These are phyloP conservation scores for Eupithecia vulgata DNA, from an alignment of 2,888 invertebrate species.

Conservation along the genomic window DNA sequence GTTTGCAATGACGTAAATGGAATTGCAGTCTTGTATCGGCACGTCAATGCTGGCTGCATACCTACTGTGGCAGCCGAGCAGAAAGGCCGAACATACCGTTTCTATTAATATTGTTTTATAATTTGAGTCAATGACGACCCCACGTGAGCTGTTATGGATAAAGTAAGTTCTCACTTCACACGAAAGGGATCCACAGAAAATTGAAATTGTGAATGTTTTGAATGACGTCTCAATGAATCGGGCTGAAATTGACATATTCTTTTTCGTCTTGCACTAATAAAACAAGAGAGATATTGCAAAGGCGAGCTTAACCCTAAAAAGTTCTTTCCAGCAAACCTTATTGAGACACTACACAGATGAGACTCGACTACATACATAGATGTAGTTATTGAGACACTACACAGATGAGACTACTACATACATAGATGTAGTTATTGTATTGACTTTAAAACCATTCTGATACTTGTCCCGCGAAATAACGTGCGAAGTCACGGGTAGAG, in stretches of 20 bases:
- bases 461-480: background rate
- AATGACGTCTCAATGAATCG: too few species aligned
- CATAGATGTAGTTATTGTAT: too few species aligned
- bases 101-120: conserved; percentile 1
- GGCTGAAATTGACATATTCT: background rate
- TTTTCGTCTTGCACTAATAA: too few species aligned
- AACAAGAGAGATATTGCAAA: too few species aligned
- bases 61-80: background rate
- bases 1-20: background rate
- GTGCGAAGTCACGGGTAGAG: background rate
- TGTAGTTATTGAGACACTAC: too few species aligned
- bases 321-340: too few species aligned
- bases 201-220: too few species aligned
- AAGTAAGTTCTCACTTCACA: too few species aligned
- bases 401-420: background rate
- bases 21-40: background rate
- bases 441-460: background rate
- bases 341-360: too few species aligned
- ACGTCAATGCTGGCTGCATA: background rate
- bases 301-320: too few species aligned
- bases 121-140: background rate
- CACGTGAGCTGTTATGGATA: background rate
- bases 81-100: background rate
- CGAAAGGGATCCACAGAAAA: too few species aligned
- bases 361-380: background rate